Evolutionary conservation across 2,113 vertebrate species (phyloP).

Genomic region (Accipiter cooperii): DNA sequence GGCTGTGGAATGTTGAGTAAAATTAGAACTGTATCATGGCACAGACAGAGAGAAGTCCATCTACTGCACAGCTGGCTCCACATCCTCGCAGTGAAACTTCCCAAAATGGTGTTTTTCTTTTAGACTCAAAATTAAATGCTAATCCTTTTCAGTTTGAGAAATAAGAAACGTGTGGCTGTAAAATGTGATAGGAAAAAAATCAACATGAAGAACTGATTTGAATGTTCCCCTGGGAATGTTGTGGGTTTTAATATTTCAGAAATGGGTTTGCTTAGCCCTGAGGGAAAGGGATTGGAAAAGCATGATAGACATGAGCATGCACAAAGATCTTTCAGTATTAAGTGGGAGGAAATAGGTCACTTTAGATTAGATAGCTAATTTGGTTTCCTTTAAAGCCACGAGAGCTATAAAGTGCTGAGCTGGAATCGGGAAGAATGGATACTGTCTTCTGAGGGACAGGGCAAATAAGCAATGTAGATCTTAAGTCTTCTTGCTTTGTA

Average conservation of each 20-base stretch:
- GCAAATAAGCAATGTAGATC: not conserved
- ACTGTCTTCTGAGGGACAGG: not conserved
- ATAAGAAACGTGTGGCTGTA: not conserved
- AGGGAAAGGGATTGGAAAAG: not conserved
- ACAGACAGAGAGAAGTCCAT: not conserved
- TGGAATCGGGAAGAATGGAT: not conserved
- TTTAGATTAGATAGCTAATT: not conserved
- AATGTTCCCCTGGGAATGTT: not conserved
- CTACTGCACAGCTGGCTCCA: not conserved
- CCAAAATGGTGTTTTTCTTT: not conserved
- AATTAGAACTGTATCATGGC: not conserved
- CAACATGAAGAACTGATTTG: not conserved
- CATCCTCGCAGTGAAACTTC: not conserved
- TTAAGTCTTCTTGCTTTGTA: not conserved
- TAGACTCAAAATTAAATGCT: not conserved
- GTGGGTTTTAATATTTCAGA: not conserved
- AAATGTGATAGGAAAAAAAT: not conserved
- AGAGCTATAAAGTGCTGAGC: not conserved
- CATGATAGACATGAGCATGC: not conserved
- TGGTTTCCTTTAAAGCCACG: not conserved
- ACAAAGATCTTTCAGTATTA: not conserved
- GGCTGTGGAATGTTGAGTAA: not conserved
- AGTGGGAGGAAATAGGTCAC: not conserved
- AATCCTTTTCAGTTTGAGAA: not conserved
- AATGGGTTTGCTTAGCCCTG: not conserved